Base-by-base conservation (phyloP, 2,113 vertebrate species). In the Martes martes region DNA sequence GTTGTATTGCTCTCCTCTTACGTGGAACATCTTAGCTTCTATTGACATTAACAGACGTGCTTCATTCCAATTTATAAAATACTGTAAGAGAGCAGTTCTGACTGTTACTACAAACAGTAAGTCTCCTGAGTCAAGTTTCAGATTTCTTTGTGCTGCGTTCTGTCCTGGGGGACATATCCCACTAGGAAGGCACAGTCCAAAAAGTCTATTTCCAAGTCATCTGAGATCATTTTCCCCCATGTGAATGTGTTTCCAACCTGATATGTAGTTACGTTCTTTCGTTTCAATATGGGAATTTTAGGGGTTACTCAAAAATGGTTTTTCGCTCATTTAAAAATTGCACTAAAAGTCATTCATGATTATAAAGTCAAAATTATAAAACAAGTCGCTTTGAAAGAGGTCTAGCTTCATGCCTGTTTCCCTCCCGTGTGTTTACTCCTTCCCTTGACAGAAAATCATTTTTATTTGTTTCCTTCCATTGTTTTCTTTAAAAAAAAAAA, bases 321-420 rank as follows among this genome's bases (percentile, higher is more conserved):
- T 96, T 88, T 97, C 42, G 1, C 82, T 88, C 55, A 95, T 79
- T 94, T 39, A 36, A 83, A 85, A 76, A 71, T 71, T n/a, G 57
- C 16, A n/a, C 61, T 33, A 92, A 89, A 65, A 67, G 71, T 81
- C 36, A 80, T 57, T 71, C 14, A 19, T 69, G 26, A 76, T 85
- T 69, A 94, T 57, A 69, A 85, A 73, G 69, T 96, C 65, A 88
- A 95, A 92, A 92, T 82, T 55, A 47, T 65, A 52, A 89, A 92
- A 42, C 47, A 81, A 39, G 19, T 26, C 36, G 1, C 26, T 23
- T 36, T n/a, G 76, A 76, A 80, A 74, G 57, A 87, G 45, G 47
- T 59, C 36, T 71, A 59, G 23, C 18, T 2, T 18, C 50, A 3
- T 14, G 3, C n/a, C 11, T 50, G 23, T 18, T 81, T 85, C 81